Percentiles rank a stretch among this genome's conserved stretches.
Evolutionary conservation across 2,113 vertebrate species (phyloP).

Genomic region (Halichoeres trimaculatus): DNA sequence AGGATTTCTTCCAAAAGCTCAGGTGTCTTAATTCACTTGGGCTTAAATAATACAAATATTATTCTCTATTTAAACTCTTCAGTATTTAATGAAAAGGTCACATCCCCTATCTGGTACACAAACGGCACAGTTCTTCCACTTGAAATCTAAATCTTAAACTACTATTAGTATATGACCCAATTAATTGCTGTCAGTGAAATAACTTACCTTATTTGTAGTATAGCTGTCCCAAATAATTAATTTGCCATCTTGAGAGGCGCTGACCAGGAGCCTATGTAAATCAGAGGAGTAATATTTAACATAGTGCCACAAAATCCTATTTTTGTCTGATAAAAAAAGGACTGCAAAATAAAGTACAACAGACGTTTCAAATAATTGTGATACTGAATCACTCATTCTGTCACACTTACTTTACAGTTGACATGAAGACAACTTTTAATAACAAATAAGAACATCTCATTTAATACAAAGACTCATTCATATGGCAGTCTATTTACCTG

Average conservation of each 20-base stretch:
- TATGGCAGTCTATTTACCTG: constrained; percentile 82
- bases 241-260: constrained; percentile 99
- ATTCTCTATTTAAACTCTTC: constrained; percentile 1
- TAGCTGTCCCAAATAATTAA: constrained; percentile 99
- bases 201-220: constrained; percentile 97
- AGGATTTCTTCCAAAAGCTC: neutral
- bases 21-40: neutral
- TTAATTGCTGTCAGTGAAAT: neutral
- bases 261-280: constrained; percentile 93
- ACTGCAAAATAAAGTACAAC: no score
- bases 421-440: neutral
- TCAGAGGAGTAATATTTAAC: neutral
- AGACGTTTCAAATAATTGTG: no score
- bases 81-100: neutral
- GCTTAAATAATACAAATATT: neutral
- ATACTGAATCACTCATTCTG: neutral
- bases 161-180: neutral
- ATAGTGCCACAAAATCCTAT: neutral
- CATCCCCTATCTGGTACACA: neutral
- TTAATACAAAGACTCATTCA: neutral
- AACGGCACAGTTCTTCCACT: no score
- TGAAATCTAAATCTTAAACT: no score
- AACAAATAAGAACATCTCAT: neutral
- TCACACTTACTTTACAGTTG: constrained; percentile 2
- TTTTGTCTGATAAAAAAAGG: neutral